A percentile compares a stretch with the other conserved stretches of the same genome.
Evolutionary conservation across 2,113 vertebrate species (phyloP).

Genomic region (Diadophis punctatus): DNA sequence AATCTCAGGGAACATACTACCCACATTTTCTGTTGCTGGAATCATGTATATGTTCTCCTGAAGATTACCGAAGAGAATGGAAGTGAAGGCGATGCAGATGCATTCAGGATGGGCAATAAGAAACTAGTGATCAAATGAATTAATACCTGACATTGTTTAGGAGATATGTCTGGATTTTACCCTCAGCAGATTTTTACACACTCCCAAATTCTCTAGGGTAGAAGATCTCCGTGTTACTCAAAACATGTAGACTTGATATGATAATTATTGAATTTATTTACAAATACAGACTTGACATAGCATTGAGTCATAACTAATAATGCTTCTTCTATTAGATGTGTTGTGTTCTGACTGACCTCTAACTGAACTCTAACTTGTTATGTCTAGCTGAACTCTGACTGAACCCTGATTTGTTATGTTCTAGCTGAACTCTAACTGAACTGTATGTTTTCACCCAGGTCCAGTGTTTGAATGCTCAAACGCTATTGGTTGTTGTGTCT

Average conservation of each 20-base stretch:
- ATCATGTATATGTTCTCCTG: background rate
- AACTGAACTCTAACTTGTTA: too few relatives aligned
- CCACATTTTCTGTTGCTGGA: background rate
- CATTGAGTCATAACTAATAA: background rate
- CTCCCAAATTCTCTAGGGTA: background rate
- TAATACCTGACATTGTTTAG: background rate
- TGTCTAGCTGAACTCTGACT: too few relatives aligned
- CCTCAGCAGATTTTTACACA: background rate
- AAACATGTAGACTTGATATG: background rate
- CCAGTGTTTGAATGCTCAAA: too few relatives aligned
- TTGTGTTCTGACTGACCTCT: too few relatives aligned
- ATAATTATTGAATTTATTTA: background rate
- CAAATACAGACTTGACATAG: background rate
- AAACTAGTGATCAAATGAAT: background rate
- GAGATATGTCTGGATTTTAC: background rate
- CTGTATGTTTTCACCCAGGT: too few relatives aligned
- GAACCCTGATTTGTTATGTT: too few relatives aligned
- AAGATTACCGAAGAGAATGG: background rate
- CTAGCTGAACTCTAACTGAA: too few relatives aligned
- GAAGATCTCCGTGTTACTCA: background rate
- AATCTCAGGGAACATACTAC: too few relatives aligned
- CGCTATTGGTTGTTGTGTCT: too few relatives aligned
- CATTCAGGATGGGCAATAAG: background rate
- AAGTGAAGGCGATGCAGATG: background rate
- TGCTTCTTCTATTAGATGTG: background rate